phyloP scores from a whole-genome alignment of 2,888 invertebrate genomes.

The Ephialtes manifestator region DNA sequence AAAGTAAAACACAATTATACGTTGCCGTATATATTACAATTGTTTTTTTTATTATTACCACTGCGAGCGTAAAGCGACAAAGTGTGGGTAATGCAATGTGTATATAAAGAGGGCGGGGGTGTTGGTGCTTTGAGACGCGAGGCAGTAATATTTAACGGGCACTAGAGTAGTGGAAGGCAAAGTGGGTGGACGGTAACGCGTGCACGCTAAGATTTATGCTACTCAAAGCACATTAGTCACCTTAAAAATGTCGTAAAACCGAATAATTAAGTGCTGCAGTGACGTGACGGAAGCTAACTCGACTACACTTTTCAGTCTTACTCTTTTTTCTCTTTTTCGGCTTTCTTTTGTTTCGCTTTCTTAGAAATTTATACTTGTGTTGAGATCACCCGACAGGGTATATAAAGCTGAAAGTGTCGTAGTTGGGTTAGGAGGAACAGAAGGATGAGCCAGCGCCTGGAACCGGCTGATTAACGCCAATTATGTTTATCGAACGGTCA shows the following conservation, averaged over 20 bases:
- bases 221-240: slow-evolving; percentile 74
- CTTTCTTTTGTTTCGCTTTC: slow-evolving; percentile 5
- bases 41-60: slow-evolving; percentile 35
- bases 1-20: slow-evolving; percentile 20
- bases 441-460: slow-evolving; percentile 26
- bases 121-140: slow-evolving; percentile 29
- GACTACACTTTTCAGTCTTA: slow-evolving; percentile 21
- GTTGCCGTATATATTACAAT: slow-evolving; percentile 8
- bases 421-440: neutral
- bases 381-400: slow-evolving; percentile 18
- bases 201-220: slow-evolving; percentile 76
- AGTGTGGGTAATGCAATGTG: neutral
- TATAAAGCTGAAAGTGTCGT: neutral
- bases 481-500: slow-evolving; percentile 63
- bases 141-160: slow-evolving; percentile 60
- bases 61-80: neutral
- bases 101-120: neutral
- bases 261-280: slow-evolving; percentile 69
- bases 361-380: slow-evolving; percentile 35
- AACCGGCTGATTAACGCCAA: slow-evolving; percentile 63
- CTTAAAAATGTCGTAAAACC: slow-evolving; percentile 72
- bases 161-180: slow-evolving; percentile 58
- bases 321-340: neutral
- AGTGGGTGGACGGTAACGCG: slow-evolving; percentile 61
- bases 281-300: slow-evolving; percentile 23